Conservation (phyloP, 2,888 invertebrate genomes). For the Hoplodrina blanda region DNA sequence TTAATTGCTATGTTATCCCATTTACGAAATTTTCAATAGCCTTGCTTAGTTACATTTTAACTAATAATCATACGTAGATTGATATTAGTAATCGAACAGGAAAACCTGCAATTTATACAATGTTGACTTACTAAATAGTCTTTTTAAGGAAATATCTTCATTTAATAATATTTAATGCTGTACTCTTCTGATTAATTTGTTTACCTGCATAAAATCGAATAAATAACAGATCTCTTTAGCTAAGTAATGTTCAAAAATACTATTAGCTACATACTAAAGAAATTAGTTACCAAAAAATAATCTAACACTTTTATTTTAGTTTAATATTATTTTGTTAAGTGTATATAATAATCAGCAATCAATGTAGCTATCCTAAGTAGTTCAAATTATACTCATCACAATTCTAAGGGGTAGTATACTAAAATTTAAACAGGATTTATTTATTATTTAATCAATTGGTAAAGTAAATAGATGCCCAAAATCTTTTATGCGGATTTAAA, state of each 20-base stretch:
- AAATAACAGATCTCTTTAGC: background rate
- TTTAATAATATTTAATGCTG: background rate
- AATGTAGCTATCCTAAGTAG: background rate
- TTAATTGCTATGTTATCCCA: background rate
- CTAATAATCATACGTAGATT: conserved; percentile 13
- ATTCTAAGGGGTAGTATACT: background rate
- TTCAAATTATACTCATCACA: background rate
- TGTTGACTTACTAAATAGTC: conserved; percentile 7
- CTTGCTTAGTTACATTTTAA: background rate
- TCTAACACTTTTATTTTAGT: background rate
- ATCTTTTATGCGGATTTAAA: background rate
- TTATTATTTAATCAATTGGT: no score
- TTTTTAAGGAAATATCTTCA: conserved; percentile 45
- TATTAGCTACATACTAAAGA: background rate
- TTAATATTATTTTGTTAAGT: background rate
- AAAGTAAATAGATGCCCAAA: no score
- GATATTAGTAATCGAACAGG: conserved; percentile 26
- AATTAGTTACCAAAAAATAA: background rate
- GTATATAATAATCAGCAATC: background rate
- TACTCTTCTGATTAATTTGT: background rate
- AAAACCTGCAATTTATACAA: conserved; percentile 28
- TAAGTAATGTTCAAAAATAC: background rate
- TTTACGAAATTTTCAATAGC: background rate
- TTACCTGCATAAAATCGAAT: background rate
- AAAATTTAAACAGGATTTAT: background rate